Conservation (phyloP, 2,888 invertebrate genomes). For the Caenorhabditis imperialis region DNA sequence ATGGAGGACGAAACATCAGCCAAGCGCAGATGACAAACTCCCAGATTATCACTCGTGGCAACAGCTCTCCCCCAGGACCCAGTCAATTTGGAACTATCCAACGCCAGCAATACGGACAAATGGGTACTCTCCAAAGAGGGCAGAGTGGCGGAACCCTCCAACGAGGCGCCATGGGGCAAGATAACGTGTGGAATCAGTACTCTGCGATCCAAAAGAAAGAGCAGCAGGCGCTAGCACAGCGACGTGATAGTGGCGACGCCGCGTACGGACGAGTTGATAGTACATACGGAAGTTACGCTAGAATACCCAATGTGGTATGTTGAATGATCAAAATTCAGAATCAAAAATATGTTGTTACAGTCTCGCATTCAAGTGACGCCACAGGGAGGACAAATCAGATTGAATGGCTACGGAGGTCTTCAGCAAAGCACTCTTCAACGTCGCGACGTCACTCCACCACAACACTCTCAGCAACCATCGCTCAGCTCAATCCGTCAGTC, state of each 20-base stretch:
- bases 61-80: slow-evolving; percentile 61
- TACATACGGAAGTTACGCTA: slow-evolving; percentile 64
- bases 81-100: slow-evolving; percentile 56
- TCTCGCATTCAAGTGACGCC: slow-evolving; percentile 57
- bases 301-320: slow-evolving; percentile 56
- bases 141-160: slow-evolving; percentile 55
- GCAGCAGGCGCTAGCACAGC: slow-evolving; percentile 39
- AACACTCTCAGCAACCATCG: slow-evolving; percentile 26
- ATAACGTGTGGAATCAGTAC: slow-evolving; percentile 62
- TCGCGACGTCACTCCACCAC: slow-evolving; percentile 37
- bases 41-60: slow-evolving; percentile 52
- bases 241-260: slow-evolving; percentile 55
- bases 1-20: slow-evolving; percentile 32
- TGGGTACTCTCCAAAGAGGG: slow-evolving; percentile 53
- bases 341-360: slow-evolving; percentile 28
- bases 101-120: slow-evolving; percentile 48
- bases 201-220: slow-evolving; percentile 66
- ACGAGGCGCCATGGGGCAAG: slow-evolving; percentile 35
- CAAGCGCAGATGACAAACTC: slow-evolving; percentile 42
- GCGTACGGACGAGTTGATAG: slow-evolving; percentile 57
- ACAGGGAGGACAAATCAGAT: slow-evolving; percentile 48
- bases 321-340: slow-evolving; percentile 4
- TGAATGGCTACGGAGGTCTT: slow-evolving; percentile 43
- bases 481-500: slow-evolving; percentile 60
- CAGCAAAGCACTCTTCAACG: slow-evolving; percentile 51